These are phyloP conservation scores for Melinaea menophilus DNA, from an alignment of 2,888 invertebrate species.

Conservation along the genomic window DNA sequence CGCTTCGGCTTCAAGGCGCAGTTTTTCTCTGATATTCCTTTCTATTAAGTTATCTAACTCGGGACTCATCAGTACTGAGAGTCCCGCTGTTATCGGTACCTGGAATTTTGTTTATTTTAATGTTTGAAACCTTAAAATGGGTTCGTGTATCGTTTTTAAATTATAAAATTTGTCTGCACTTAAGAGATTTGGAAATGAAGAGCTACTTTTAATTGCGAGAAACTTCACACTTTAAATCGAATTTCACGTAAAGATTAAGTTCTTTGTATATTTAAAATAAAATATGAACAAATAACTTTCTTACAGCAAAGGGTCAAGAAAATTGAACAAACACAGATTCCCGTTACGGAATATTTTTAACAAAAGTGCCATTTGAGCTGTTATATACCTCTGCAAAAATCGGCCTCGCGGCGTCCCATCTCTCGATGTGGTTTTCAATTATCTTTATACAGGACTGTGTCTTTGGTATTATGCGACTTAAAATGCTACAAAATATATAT, in stretches of 20 bases:
- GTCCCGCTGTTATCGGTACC: conserved; percentile 57
- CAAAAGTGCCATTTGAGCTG: no score
- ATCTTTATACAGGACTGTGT: conserved; percentile 62
- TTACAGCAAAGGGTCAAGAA: no score
- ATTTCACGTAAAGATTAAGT: no score
- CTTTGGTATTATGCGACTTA: conserved; percentile 75
- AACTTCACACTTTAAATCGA: no score
- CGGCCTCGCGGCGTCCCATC: conserved; percentile 76
- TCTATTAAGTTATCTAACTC: conserved; percentile 67
- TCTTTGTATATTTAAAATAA: no score
- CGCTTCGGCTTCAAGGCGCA: conserved; percentile 42
- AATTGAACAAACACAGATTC: no score
- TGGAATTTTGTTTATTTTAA: conserved; percentile 25
- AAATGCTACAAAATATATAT: conserved; percentile 52
- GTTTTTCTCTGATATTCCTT: conserved; percentile 51
- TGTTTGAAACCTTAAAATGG: neutral
- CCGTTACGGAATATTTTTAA: no score
- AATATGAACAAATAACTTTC: no score
- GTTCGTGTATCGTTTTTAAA: no score
- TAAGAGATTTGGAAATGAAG: no score
- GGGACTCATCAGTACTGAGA: conserved; percentile 62
- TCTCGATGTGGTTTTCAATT: conserved; percentile 75
- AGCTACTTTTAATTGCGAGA: no score
- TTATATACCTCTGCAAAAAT: conserved; percentile 58
- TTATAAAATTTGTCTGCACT: no score